Conservation (phyloP, 2,888 invertebrate species). For the Elegia similella region DNA sequence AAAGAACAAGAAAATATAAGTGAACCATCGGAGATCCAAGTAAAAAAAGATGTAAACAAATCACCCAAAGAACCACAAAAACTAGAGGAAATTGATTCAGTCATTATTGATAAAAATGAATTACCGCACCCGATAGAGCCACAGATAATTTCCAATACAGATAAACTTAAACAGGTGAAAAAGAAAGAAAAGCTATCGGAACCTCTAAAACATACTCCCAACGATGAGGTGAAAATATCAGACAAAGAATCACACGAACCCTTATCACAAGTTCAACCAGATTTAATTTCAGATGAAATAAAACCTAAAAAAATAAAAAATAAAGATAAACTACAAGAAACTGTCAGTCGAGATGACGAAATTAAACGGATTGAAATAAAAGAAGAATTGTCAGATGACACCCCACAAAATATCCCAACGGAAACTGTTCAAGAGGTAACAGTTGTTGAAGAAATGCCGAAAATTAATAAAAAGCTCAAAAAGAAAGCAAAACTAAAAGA, state of each 20-base stretch:
- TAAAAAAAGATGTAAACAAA: background rate
- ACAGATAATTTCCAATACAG: background rate
- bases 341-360: background rate
- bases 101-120: background rate
- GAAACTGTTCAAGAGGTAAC: background rate
- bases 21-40: background rate
- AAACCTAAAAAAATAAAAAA: slow-evolving; percentile 36
- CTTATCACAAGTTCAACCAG: background rate
- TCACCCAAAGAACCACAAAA: background rate
- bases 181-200: slow-evolving; percentile 34
- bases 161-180: slow-evolving; percentile 25
- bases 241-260: slow-evolving; percentile 28
- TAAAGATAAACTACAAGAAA: background rate
- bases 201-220: slow-evolving; percentile 31
- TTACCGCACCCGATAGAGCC: background rate
- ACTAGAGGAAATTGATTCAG: background rate
- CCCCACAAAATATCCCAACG: background rate
- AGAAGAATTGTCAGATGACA: background rate
- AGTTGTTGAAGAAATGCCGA: background rate
- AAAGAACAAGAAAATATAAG: background rate
- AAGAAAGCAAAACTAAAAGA: slow-evolving; percentile 10
- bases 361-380: background rate
- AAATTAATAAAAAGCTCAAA: background rate
- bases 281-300: background rate
- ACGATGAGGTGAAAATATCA: slow-evolving; percentile 38